Evolutionary conservation across 1,140 invertebrate species (phyloP).

Genomic region (Drosophila bocki): DNA sequence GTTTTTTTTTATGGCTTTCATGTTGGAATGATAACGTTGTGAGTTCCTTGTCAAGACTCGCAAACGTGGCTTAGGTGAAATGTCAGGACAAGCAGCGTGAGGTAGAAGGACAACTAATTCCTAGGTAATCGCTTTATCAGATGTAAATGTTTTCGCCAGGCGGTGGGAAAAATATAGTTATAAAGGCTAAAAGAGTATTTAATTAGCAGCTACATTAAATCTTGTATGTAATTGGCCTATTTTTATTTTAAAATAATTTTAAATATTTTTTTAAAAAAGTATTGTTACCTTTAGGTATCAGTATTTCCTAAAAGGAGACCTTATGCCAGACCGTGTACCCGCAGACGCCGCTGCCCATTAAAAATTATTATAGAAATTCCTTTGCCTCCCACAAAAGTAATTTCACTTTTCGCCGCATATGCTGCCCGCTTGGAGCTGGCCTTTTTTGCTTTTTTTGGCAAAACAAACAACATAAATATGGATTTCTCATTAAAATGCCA

Average conservation of each 20-base stretch:
- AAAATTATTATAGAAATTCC: conserved; percentile 78
- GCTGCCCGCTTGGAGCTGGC: conserved; percentile 39
- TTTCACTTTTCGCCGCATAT: conserved; percentile 81
- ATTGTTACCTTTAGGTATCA: neutral
- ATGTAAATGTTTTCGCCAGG: neutral
- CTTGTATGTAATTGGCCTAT: no score
- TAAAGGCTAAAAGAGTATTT: neutral
- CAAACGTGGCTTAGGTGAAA: conserved; percentile 67
- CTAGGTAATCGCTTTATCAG: conserved; percentile 5
- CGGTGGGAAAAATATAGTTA: neutral
- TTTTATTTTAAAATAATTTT: neutral
- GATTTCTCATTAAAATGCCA: conserved; percentile 83
- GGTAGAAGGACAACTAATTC: neutral
- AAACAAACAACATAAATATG: conserved; percentile 84
- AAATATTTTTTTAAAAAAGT: neutral
- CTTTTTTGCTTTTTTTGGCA: conserved; percentile 59
- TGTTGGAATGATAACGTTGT: conserved; percentile 71
- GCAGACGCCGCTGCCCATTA: conserved; percentile 61
- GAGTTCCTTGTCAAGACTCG: conserved; percentile 71
- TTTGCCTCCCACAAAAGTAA: conserved; percentile 52
- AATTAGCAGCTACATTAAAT: neutral
- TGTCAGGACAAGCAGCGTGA: neutral
- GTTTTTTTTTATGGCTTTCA: conserved; percentile 71
- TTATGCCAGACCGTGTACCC: conserved; percentile 41
- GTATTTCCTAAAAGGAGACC: neutral